Base-by-base conservation (phyloP, 2,113 vertebrate genomes). In the Bujurquina vittata region DNA sequence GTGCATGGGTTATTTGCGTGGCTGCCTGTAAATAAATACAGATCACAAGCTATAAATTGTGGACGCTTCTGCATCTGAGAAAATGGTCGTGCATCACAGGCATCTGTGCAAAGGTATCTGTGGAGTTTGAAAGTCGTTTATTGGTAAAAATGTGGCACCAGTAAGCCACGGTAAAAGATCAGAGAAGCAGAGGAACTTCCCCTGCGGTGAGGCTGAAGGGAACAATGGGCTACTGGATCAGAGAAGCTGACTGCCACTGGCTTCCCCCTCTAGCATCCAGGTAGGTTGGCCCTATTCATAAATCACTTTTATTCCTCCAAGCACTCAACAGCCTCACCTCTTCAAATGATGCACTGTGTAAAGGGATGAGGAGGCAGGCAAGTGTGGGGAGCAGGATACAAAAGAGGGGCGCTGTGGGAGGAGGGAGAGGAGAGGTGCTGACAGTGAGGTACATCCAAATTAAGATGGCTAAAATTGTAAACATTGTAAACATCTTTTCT, bases 291-390 rank as follows among this genome's bases (percentile, higher is more conserved):
- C 92, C 94, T 72, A 93, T 93, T 94, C 90, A 96, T 95, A 95
- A 95, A 95, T 96, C 95, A 95, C 91, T 94, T 95, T 95, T 93
- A 94, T 93, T 92, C 91, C 78, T 89, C 63, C 86, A 62, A 92
- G 93, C 84, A 77, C 93, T 94, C 90, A 93, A 90, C 92, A 91
- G 91, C 94, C 92, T 94, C 92, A 93, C 90, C 94, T 90, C 91
- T 90, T 93, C 86, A 85, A 86, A 94, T 95, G 94, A 95, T 94
- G 91, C 94, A 94, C 89, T 89, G 90, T 93, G 91, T 92, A 93
- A 95, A 92, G 89, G 93, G 88, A 90, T 81, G 89, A 88, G 87
- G 87, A 86, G 82, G 89, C 49, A 84, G 87, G 62, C 62, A 75
- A 77, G 76, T 60, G 63, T 37, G 37, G 60, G 33, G 77, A 67